Base-by-base conservation (phyloP, 2,888 invertebrate species). In the Noctuana brunneofusca region DNA sequence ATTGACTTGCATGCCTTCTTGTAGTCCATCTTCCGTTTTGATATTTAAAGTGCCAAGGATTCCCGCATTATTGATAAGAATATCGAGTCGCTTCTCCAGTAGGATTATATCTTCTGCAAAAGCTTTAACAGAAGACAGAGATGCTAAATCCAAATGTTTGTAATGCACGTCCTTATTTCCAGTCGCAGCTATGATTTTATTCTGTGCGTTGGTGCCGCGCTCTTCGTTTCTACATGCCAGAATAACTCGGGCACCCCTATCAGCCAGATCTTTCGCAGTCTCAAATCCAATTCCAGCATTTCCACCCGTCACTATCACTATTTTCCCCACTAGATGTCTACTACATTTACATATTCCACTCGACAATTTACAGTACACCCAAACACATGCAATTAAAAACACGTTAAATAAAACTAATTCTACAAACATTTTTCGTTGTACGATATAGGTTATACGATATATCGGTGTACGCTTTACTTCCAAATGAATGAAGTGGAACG, bases 271-370 rank as follows among this genome's bases (percentile, higher is more conserved):
- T 67, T 90, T 91, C 0, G 95, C 94, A 0, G 96, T 95, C 79
- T 96, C 94, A 72, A 93, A 94, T 30, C 96, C 96, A 72, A 96
- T 95, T 8, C 96, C 97, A 68, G 94, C 93, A 69, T 95, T 97
- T 56, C 95, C 96, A 30, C 97, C 97, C 24, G 97, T 97, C 48
- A 97, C 93, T 48, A 97, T 92, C 30, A 95, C 95, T 1, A 95
- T 95, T 88, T 96, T 96, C 6, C 96, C 96, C 53, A 94, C 90
- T 59, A 71, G 63, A 58, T 71, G 67, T 58, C 63, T 68, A 57
- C 68, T 68, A 24, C 63, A 70, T 57, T 69, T 67, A 58, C 69
- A 71, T 41, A 65, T 59, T 30, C 71, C 71, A 30, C 20, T 50
- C 4, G 64, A 63, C 32, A 68, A 22, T 52, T 67, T 67, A 12